Base-by-base conservation (phyloP, 2,888 invertebrate genomes). In the Strigamia transsilvanica region DNA sequence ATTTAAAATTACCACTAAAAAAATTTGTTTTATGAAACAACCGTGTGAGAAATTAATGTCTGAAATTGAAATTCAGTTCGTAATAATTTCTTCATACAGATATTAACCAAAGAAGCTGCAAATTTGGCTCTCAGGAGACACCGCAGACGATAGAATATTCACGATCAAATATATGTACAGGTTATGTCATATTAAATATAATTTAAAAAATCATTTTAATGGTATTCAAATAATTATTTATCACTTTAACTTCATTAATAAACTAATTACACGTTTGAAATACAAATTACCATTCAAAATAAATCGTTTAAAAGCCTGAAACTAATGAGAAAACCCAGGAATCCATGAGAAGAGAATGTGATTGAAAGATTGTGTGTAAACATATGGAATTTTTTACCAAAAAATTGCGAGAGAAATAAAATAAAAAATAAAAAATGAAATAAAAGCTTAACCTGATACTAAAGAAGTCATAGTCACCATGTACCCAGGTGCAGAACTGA, bases 401-500 rank as follows among this genome's bases (percentile, higher is more conserved):
- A 38, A 2, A 38, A 38, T 38, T 9, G 38, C 38, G 6, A 38
- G 10, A 7, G 34, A 38, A 6, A 38, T 2, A 6, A 38, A 38
- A 27, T 2, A 27, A 27, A 27, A 27, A 2, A 2, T 2, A 27
- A 27, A 27, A 27, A 27, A 27, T n/a, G n/a, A n/a, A n/a, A 27
- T 2, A 56, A n/a, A 21, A 56, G 10, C n/a, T 6, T n/a, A 56
- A 56, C 15, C 56, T 56, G 56, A 9, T 18, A 56, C n/a, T 18
- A 18, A 56, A 73, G 73, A 23, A 73, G 27, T 73, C 73, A 73
- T 73, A 56, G 18, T 18, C 18, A 56, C 18, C n/a, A 18, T 32
- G n/a, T 13, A 32, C 23, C 27, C 73, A 73, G 73, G 73, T 73
- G 73, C 73, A 73, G 61, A 73, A 73, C 13, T 73, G n/a, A 73